These are phyloP conservation scores for Oppia nitens DNA, from an alignment of 1,140 invertebrate species.

Conservation along the genomic window DNA sequence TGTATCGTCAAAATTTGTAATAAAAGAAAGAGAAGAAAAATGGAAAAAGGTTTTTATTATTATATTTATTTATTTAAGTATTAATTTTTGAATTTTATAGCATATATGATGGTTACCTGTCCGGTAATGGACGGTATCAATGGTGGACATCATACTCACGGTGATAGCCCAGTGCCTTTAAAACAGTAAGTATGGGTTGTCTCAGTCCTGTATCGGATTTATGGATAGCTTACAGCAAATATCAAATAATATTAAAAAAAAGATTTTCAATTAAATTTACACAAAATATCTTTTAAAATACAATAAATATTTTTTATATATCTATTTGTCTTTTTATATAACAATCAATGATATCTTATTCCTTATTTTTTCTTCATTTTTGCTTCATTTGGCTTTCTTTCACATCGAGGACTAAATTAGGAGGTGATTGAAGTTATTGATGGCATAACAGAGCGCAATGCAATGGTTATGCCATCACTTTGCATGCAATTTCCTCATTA, in stretches of 20 bases:
- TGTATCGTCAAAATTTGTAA: slow-evolving; percentile 94
- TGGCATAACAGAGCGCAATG: no score
- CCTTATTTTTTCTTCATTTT: slow-evolving; percentile 17
- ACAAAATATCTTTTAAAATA: not conserved
- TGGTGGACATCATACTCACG: slow-evolving; percentile 49
- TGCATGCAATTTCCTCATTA: not conserved
- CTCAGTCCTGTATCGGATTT: no score
- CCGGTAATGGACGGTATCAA: slow-evolving; percentile 76
- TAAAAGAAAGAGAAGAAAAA: slow-evolving; percentile 83
- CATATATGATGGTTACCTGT: slow-evolving; percentile 93
- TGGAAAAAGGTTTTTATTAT: slow-evolving; percentile 71
- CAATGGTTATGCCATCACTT: slow-evolving; percentile 6
- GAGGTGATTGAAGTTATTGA: slow-evolving; percentile 16
- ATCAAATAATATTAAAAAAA: no score
- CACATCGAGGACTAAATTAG: slow-evolving; percentile 20
- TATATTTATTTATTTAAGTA: slow-evolving; percentile 6
- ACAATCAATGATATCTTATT: slow-evolving; percentile 14
- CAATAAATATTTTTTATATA: not conserved
- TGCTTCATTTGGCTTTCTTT: slow-evolving; percentile 18
- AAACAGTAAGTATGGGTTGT: slow-evolving; percentile 77
- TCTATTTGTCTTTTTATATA: slow-evolving; percentile 9
- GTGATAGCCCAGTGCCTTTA: slow-evolving; percentile 88
- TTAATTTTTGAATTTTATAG: slow-evolving; percentile 41
- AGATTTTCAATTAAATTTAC: not conserved
- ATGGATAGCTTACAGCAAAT: no score